Percentiles rank a stretch among this genome's conserved stretches.
Conservation (phyloP, 92 coral and sea anemone species). For the Umimayanthus chanpuru region DNA sequence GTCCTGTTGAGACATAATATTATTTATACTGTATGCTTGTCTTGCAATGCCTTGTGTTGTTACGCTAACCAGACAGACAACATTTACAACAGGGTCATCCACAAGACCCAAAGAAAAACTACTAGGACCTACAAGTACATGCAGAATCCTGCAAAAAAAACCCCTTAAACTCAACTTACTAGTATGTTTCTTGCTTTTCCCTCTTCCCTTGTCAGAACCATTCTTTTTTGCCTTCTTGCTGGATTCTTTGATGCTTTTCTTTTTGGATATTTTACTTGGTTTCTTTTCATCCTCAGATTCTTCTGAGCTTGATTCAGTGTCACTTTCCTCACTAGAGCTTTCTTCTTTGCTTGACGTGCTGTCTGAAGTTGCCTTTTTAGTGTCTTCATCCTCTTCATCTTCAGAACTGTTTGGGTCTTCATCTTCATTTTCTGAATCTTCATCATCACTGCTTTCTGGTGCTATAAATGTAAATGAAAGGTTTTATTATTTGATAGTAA, state of each 20-base stretch:
- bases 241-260: not conserved
- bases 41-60: too few species aligned
- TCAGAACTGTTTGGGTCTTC: slow-evolving; percentile 16
- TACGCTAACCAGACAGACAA: too few species aligned
- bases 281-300: not conserved
- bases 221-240: slow-evolving; percentile 1
- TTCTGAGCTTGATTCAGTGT: not conserved
- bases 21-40: too few species aligned
- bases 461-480: not conserved
- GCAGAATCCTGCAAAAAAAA: too few species aligned
- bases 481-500: too few species aligned
- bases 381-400: slow-evolving; percentile 21
- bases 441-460: not conserved
- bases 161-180: not conserved
- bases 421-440: not conserved
- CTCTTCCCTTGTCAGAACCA: not conserved
- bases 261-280: not conserved
- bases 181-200: not conserved
- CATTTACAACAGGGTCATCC: too few species aligned
- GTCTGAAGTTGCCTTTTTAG: not conserved
- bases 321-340: slow-evolving; percentile 45
- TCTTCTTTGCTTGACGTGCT: slow-evolving; percentile 1
- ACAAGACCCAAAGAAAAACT: too few species aligned
- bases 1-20: too few species aligned
- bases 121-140: too few species aligned